Evolutionary conservation across 2,888 invertebrate species (phyloP).

Genomic region (Cynaeus angustus): DNA sequence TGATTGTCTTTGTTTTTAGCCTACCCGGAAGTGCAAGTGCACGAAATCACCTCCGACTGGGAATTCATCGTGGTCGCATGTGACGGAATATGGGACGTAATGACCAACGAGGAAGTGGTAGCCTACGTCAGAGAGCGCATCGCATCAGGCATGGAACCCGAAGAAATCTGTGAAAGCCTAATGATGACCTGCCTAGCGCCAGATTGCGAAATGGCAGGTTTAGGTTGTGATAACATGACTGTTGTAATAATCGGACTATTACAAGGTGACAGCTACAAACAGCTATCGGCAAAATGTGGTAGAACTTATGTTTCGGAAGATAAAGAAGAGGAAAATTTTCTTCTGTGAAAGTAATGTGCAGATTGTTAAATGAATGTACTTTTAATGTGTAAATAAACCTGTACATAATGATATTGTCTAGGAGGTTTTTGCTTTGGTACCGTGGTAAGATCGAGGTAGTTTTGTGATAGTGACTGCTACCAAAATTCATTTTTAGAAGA

Average conservation of each 20-base stretch:
- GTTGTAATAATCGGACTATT: conserved; percentile 90
- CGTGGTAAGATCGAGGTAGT: conserved; percentile 25
- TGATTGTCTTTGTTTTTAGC: too few relatives aligned
- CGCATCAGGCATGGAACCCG: conserved; percentile 88
- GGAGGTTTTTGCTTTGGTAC: conserved; percentile 26
- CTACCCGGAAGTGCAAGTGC: conserved; percentile 91
- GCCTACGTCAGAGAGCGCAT: conserved; percentile 91
- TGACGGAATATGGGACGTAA: conserved; percentile 99
- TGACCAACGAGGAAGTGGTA: conserved; percentile 95
- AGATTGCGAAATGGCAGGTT: conserved; percentile 96
- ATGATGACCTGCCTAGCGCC: conserved; percentile 97
- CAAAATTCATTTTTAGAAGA: conserved; percentile 33
- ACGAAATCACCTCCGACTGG: conserved; percentile 89
- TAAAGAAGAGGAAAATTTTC: conserved; percentile 26
- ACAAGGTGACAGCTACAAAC: conserved; percentile 73
- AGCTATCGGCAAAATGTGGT: conserved; percentile 60
- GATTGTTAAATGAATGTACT: conserved; percentile 41
- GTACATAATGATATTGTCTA: conserved; percentile 38
- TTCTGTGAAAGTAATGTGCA: conserved; percentile 19
- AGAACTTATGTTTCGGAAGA: conserved; percentile 38
- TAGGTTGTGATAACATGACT: conserved; percentile 99
- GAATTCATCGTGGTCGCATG: conserved; percentile 98
- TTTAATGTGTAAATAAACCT: conserved; percentile 47
- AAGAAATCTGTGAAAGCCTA: conserved; percentile 95
- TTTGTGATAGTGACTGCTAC: conserved; percentile 34